Conservation (phyloP, 2,888 invertebrate genomes). For the Himalopsyche kuldschensis region DNA sequence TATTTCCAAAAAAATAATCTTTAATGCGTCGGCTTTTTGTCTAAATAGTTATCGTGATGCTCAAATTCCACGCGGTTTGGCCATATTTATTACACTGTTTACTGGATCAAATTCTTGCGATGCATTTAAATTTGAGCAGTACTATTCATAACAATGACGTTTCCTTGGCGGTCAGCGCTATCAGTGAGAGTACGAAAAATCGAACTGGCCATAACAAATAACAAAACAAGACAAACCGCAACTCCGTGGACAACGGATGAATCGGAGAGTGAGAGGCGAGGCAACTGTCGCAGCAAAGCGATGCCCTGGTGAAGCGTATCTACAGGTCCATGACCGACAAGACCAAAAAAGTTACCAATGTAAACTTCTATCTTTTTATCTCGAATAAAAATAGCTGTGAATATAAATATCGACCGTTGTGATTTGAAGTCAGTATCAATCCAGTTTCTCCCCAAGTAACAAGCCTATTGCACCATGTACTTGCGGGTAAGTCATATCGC, state of each 20-base stretch:
- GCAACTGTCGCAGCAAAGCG: not conserved
- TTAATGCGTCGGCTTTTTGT: not conserved
- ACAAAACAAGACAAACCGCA: not conserved
- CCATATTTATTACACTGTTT: not conserved
- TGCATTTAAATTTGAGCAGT: not conserved
- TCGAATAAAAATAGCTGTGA: constrained; percentile 16
- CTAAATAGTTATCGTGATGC: not conserved
- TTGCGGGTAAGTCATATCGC: constrained; percentile 27
- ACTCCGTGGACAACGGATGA: not conserved
- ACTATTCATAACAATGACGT: not conserved
- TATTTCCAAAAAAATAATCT: not conserved
- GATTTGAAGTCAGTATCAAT: constrained; percentile 31
- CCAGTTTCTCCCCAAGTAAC: constrained; percentile 20
- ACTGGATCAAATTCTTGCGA: not conserved
- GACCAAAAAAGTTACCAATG: constrained; percentile 19
- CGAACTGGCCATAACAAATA: constrained; percentile 5
- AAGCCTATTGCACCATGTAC: constrained; percentile 20
- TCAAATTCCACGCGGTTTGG: not conserved
- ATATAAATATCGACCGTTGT: constrained; percentile 35
- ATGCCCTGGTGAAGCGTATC: constrained; percentile 17
- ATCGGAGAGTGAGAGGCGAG: constrained; percentile 2
- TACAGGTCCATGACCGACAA: constrained; percentile 26
- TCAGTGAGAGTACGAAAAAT: constrained; percentile 35
- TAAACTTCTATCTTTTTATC: constrained; percentile 18
- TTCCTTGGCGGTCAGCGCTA: not conserved